These are phyloP conservation scores for Cinclus mexicanus DNA, from an alignment of 2,113 vertebrate species.

Conservation along the genomic window DNA sequence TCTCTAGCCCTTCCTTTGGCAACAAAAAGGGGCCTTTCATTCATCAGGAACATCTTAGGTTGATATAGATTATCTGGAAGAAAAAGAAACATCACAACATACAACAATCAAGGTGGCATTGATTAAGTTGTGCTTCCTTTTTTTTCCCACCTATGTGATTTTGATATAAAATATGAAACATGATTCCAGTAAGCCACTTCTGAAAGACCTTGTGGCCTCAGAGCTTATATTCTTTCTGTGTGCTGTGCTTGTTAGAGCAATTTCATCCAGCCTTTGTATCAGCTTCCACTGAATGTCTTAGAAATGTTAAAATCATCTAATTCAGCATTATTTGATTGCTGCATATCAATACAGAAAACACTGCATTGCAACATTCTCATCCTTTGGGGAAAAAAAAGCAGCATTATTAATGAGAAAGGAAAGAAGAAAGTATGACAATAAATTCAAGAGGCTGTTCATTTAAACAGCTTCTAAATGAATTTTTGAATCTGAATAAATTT, in stretches of 20 bases:
- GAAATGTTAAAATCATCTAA: neutral
- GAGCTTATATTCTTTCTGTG: neutral
- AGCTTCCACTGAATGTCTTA: neutral
- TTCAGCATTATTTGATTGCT: neutral
- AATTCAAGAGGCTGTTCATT: slow-evolving; percentile 11
- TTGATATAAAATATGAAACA: neutral
- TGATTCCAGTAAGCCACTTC: neutral
- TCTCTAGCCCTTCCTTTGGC: neutral
- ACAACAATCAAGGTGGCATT: neutral
- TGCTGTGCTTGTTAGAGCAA: neutral
- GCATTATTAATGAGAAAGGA: neutral
- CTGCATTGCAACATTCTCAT: neutral
- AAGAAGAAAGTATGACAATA: neutral
- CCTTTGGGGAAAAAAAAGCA: neutral
- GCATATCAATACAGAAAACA: neutral
- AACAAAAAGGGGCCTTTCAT: neutral
- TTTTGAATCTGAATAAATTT: neutral
- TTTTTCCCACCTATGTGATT: neutral
- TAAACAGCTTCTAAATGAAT: neutral
- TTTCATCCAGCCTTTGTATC: neutral
- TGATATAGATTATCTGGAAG: neutral
- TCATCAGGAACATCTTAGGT: neutral
- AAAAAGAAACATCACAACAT: neutral
- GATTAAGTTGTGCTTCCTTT: neutral
- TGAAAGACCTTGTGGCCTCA: neutral